phyloP scores from a whole-genome alignment of 2,888 invertebrate species.

The Julus scanicus region DNA sequence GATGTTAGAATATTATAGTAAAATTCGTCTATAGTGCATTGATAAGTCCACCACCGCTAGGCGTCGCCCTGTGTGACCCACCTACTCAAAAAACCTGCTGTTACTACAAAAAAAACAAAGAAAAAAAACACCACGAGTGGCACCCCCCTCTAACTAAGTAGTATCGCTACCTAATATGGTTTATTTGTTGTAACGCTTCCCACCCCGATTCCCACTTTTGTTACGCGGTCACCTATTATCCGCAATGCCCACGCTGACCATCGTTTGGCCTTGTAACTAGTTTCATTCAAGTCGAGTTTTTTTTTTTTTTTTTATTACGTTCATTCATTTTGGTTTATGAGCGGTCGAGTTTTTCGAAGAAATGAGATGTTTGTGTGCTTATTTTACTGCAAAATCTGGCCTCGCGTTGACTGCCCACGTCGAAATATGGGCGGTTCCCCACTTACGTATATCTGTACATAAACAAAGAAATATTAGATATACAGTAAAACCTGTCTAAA shows the following conservation, averaged over 20 bases:
- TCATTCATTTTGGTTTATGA: not conserved
- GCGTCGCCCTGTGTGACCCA: conserved; percentile 2
- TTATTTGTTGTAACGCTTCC: conserved; percentile 22
- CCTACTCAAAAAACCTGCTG: conserved; percentile 45
- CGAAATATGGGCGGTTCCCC: not conserved
- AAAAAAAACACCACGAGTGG: not conserved
- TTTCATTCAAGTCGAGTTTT: not conserved
- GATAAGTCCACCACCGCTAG: conserved; percentile 7
- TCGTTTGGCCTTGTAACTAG: not conserved
- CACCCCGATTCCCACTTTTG: conserved; percentile 26
- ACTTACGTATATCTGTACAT: too few relatives aligned
- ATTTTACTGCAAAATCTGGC: not conserved
- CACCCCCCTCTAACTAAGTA: not conserved
- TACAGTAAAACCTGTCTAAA: too few relatives aligned
- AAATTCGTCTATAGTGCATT: not conserved
- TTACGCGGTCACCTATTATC: conserved; percentile 45
- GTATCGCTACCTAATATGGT: conserved; percentile 36
- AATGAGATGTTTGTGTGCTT: not conserved
- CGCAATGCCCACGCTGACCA: not conserved
- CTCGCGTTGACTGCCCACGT: not conserved
- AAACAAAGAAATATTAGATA: too few relatives aligned
- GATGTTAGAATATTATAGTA: not conserved
- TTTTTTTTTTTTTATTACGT: conserved; percentile 28
- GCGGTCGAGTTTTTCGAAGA: not conserved
- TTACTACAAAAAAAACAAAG: not conserved